phyloP scores from a whole-genome alignment of 2,113 vertebrate genomes.

The Scatophagus argus region DNA sequence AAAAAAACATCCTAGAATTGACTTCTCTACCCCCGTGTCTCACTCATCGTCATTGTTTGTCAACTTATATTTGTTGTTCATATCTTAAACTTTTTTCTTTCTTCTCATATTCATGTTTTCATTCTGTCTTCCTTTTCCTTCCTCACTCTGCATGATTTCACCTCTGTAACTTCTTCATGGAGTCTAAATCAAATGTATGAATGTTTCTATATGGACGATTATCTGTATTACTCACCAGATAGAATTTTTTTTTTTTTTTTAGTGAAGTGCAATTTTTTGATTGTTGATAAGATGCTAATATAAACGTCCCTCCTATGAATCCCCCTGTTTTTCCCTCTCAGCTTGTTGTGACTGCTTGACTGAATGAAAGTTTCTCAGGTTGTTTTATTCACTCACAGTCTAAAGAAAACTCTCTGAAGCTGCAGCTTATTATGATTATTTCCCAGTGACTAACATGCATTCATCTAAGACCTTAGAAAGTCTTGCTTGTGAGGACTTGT shows the following conservation, averaged over 20 bases:
- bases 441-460: not conserved
- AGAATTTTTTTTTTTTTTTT: constrained; percentile 8
- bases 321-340: not conserved
- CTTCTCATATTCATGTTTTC: constrained; percentile 50
- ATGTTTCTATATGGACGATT: constrained; percentile 36
- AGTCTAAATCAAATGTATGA: constrained; percentile 42
- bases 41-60: constrained; percentile 21
- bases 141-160: constrained; percentile 31
- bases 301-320: not conserved
- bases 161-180: constrained; percentile 17
- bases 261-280: constrained; percentile 56
- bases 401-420: not conserved
- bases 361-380: constrained; percentile 32
- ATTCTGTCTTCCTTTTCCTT: constrained; percentile 3
- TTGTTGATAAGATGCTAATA: constrained; percentile 43
- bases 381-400: constrained; percentile 31
- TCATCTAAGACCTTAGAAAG: not conserved
- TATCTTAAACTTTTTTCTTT: constrained; percentile 17
- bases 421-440: not conserved
- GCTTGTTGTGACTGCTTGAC: constrained; percentile 43
- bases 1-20: constrained; percentile 83
- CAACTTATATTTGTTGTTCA: constrained; percentile 65
- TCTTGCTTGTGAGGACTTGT: too few relatives aligned
- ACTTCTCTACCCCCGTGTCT: not conserved
- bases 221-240: constrained; percentile 14